Base-by-base conservation (phyloP, 2,113 vertebrate species). In the Boleophthalmus pectinirostris region DNA sequence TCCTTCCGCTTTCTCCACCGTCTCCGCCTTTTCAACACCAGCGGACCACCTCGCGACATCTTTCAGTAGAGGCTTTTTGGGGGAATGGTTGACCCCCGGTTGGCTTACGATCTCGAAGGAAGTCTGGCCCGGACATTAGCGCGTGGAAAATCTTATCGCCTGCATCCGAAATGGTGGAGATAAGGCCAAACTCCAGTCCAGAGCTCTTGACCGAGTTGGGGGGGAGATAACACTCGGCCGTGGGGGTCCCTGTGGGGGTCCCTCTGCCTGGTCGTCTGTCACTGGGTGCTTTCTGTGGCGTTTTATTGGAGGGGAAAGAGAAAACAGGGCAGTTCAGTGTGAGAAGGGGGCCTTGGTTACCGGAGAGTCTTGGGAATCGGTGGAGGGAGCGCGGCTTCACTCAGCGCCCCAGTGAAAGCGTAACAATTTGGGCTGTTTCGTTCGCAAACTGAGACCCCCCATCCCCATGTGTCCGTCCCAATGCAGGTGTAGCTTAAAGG, bases 301-400 rank as follows among this genome's bases (percentile, higher is more conserved):
- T 91, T 94, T 92, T 93, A 92, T 93, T 92, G 91, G 88, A 73
- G 82, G 91, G 92, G 91, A 91, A 93, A 93, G 91, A 91, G 91
- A 93, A 93, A 93, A 93, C 92, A 94, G 93, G 92, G 93, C 56
- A 13, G 85, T 92, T 88, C 91, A 94, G 92, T 94, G 93, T 94
- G 93, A 88, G 93, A 94, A 94, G 91, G 87, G n/a, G 88, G 88
- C 90, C 92, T 93, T 29, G 29, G 93, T 94, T 94, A 94, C 93
- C 93, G 90, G 93, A 94, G 93, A 94, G 93, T 93, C 93, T 94
- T 94, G 93, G 93, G 93, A 94, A 94, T 94, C 90, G 79, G 90
- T 89, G 81, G 83, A 88, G 87, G 25, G 70, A 92, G 89, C 80
- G 90, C 89, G 93, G 87, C 92, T 93, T 94, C 93, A 94, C 92